Evolutionary conservation across 2,888 invertebrate species (phyloP), one percentile per base, ranked within the genome.

Genomic region (Polyommatus icarus): DNA sequence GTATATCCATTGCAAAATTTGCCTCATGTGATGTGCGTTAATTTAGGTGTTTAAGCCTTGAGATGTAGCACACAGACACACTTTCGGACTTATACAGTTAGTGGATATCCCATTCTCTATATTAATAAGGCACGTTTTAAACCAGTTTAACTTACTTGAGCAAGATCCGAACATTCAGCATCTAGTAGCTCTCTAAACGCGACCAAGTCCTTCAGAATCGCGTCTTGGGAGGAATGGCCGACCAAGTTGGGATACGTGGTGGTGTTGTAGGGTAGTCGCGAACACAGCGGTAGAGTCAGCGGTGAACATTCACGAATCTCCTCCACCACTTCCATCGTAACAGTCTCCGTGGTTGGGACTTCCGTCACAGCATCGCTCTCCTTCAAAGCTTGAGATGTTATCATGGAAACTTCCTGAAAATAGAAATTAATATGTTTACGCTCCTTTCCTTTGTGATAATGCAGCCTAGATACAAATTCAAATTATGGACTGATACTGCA

Each of bases 151-250:
- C 79, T 83, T 84, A 93, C 94, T 87, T 97, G 97, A 0, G 98
- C 98, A 83, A 97, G 95, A 81, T 96, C 95, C 84, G 97, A 98
- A 88, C 98, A 98, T 89, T 98, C 98, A 0, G 97, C 97, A 87
- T 98, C 98, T 8, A 98, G 96, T n/a, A 98, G 91, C 87, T 97
- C 98, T 79, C 97, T 96, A 86, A 97, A 98, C 0, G 97, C 95
- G 75, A 98, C 97, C 29, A 98, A 95, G 87, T 98, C 97, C 67
- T 96, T 86, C 82, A 92, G 83, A 71, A 98, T 95, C 71, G 96
- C 96, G 40, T 95, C 95, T 71, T 94, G 87, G 1, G 95, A 95
- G 76, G 90, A 89, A 83, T 97, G 97, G 0, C 96, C 96, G 78
- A 97, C 94, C 18, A 97, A 90, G 88, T 98, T 98, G 0, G 98